phyloP scores from a whole-genome alignment of 2,797 vertebrate genomes.

The Myiotriccus ornatus region DNA sequence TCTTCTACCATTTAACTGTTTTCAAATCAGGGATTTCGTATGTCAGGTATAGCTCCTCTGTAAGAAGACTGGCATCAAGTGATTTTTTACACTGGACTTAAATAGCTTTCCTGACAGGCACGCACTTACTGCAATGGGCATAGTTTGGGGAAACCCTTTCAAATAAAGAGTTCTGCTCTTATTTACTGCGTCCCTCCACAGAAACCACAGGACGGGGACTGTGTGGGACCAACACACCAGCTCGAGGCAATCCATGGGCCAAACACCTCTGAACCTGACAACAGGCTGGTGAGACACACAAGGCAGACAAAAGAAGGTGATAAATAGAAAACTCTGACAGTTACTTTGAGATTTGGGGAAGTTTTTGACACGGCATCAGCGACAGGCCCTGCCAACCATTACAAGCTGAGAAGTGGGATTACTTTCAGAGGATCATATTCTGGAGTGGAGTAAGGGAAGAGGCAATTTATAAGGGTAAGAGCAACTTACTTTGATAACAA shows the following conservation, averaged over 20 bases:
- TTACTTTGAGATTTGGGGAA: not conserved
- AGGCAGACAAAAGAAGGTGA: not conserved
- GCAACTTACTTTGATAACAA: not conserved
- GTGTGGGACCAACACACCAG: not conserved
- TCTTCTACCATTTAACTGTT: not conserved
- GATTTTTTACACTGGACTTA: not conserved
- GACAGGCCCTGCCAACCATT: not conserved
- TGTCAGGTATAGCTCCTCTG: not conserved
- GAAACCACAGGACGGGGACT: not conserved
- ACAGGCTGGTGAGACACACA: not conserved
- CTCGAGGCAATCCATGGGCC: fast-evolving
- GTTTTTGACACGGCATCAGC: not conserved
- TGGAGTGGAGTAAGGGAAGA: not conserved
- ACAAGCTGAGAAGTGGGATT: not conserved
- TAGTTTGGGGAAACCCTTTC: not conserved
- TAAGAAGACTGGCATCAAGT: not conserved
- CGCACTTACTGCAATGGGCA: not conserved
- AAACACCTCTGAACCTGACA: not conserved
- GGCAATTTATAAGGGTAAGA: not conserved
- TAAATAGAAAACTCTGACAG: not conserved
- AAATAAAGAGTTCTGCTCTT: not conserved
- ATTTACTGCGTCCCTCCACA: not conserved
- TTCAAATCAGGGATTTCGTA: not conserved
- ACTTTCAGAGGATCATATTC: not conserved
- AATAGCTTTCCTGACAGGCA: not conserved